Percentiles rank a stretch among this genome's conserved stretches.
These are phyloP conservation scores for Panzeria rudis DNA, from an alignment of 2,888 invertebrate genomes.

Conservation along the genomic window DNA sequence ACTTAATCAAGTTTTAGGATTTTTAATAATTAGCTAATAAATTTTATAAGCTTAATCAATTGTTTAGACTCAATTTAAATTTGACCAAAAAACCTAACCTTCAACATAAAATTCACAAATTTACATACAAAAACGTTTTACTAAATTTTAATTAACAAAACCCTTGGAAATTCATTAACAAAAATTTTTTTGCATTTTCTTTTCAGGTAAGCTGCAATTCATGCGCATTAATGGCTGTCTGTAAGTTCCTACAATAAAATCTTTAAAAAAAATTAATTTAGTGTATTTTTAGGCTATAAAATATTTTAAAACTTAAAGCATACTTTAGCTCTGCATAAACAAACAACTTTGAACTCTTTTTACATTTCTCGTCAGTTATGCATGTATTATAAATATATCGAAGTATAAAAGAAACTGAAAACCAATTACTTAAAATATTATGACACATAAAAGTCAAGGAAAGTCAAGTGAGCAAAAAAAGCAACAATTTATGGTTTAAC, in stretches of 20 bases:
- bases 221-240: too few species aligned
- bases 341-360: background rate
- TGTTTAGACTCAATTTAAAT: too few species aligned
- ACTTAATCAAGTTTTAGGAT: too few species aligned
- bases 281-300: background rate
- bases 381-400: background rate
- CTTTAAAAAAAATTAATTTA: background rate
- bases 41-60: too few species aligned
- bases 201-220: background rate
- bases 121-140: background rate
- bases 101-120: too few species aligned
- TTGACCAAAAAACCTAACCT: too few species aligned
- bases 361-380: background rate
- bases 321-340: background rate
- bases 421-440: constrained; percentile 50
- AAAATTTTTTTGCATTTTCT: background rate
- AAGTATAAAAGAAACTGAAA: constrained; percentile 29
- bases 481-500: constrained; percentile 50
- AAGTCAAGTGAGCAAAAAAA: constrained; percentile 48
- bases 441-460: constrained; percentile 46
- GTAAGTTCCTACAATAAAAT: background rate
- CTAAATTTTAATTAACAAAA: background rate
- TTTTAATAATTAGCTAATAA: too few species aligned
- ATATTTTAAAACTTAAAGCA: background rate
- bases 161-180: background rate